phyloP scores from a whole-genome alignment of 2,888 invertebrate species.

The Eilema depressum region DNA sequence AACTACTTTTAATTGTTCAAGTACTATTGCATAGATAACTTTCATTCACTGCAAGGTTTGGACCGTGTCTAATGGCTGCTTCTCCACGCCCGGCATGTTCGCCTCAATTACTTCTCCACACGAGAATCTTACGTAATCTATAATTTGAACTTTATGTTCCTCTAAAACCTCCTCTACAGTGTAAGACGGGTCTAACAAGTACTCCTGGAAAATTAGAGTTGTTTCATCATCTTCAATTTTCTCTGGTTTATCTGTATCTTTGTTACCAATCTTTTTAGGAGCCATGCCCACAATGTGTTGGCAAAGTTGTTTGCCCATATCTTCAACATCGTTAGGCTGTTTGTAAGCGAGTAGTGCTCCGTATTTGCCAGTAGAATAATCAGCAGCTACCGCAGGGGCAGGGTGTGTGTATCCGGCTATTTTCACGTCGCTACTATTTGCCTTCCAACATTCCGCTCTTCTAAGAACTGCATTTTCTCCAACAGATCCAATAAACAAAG shows the following conservation, averaged over 20 bases:
- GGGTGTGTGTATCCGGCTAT: slow-evolving; percentile 94
- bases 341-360: slow-evolving; percentile 93
- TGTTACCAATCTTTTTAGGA: slow-evolving; percentile 91
- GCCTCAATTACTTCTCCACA: slow-evolving; percentile 90
- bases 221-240: slow-evolving; percentile 91
- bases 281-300: slow-evolving; percentile 98
- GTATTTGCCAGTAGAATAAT: slow-evolving; percentile 92
- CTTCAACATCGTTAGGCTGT: slow-evolving; percentile 72
- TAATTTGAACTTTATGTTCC: slow-evolving; percentile 88
- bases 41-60: slow-evolving; percentile 88
- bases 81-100: slow-evolving; percentile 79
- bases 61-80: slow-evolving; percentile 86
- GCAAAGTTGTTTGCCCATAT: slow-evolving; percentile 92
- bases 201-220: slow-evolving; percentile 95
- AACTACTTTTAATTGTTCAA: slow-evolving; percentile 26
- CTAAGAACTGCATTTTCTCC: slow-evolving; percentile 96
- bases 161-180: slow-evolving; percentile 91
- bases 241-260: slow-evolving; percentile 87
- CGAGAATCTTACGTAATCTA: slow-evolving; percentile 95
- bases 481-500: slow-evolving; percentile 94
- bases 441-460: slow-evolving; percentile 92
- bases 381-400: slow-evolving; percentile 79
- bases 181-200: slow-evolving; percentile 91
- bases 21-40: slow-evolving; percentile 21
- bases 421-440: slow-evolving; percentile 76